A percentile compares a stretch with the other conserved stretches of the same genome.
Evolutionary conservation across 2,797 vertebrate species (phyloP).

Genomic region (Paratrypauchen microcephalus): DNA sequence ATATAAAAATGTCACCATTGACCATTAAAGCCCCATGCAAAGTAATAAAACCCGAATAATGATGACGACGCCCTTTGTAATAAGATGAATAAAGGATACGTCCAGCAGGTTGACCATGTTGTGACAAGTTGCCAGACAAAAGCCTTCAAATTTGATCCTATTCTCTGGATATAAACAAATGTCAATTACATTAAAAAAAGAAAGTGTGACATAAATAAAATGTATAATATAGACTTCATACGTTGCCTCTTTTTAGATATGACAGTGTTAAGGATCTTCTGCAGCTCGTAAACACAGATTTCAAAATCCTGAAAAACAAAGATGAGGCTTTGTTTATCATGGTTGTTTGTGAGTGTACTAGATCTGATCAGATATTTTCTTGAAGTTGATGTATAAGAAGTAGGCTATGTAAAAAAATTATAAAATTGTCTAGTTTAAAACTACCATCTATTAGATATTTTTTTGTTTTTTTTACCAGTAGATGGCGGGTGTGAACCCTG

Average conservation of each 20-base stretch:
- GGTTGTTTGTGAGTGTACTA: too few species aligned
- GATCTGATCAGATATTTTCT: neutral
- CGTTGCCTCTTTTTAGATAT: slow-evolving; percentile 65
- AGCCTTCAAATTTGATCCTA: slow-evolving; percentile 71
- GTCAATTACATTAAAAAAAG: neutral
- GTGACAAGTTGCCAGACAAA: slow-evolving; percentile 67
- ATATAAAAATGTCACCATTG: too few species aligned
- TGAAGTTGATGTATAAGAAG: neutral
- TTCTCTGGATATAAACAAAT: slow-evolving; percentile 45
- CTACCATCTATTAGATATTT: too few species aligned
- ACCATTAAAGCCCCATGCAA: too few species aligned
- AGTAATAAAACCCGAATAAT: too few species aligned
- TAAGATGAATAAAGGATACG: slow-evolving; percentile 67
- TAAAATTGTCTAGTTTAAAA: too few species aligned
- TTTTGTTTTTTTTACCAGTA: too few species aligned
- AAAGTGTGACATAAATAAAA: neutral
- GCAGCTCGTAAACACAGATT: slow-evolving; percentile 83
- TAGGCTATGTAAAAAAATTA: too few species aligned
- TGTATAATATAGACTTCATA: slow-evolving; percentile 58
- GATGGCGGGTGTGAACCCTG: too few species aligned
- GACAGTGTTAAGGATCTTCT: slow-evolving; percentile 82
- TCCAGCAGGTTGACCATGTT: slow-evolving; percentile 77
- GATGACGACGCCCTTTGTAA: too few species aligned
- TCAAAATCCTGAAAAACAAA: slow-evolving; percentile 82
- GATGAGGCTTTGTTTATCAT: neutral